Conservation (phyloP, 2,113 vertebrate genomes). For the Campylorhamphus procurvoides region DNA sequence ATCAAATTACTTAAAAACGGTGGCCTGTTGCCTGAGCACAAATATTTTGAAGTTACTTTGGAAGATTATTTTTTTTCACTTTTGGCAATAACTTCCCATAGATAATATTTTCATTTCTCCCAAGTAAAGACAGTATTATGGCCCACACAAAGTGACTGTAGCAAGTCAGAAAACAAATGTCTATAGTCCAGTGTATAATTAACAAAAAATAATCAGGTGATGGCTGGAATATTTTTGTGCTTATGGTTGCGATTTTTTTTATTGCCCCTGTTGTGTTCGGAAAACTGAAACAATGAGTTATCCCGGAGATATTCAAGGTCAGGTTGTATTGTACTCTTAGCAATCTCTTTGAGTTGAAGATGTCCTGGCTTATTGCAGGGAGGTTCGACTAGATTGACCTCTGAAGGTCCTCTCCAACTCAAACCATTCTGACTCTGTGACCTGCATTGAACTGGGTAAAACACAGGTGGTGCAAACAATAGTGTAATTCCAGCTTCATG, state of each 20-base stretch:
- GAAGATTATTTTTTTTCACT: not conserved
- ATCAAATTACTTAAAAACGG: not conserved
- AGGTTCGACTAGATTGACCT: not conserved
- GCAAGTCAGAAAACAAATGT: not conserved
- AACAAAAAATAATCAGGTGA: not conserved
- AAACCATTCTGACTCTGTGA: not conserved
- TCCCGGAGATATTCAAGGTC: not conserved
- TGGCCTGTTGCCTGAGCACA: not conserved
- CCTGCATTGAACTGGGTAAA: not conserved
- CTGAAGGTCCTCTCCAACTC: not conserved
- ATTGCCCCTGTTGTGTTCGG: not conserved
- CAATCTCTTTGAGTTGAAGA: not conserved
- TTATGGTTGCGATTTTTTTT: not conserved
- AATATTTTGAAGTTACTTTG: not conserved
- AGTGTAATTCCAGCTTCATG: not conserved
- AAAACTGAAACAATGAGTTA: not conserved
- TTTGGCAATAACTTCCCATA: not conserved
- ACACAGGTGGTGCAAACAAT: not conserved
- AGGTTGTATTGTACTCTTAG: not conserved
- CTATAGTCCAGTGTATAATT: not conserved
- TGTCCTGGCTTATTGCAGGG: not conserved
- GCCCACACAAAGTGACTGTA: not conserved
- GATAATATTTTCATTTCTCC: not conserved
- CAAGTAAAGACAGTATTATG: not conserved
- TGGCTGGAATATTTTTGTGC: not conserved